These are phyloP conservation scores for Rhea pennata DNA, from an alignment of 2,113 vertebrate genomes.

Conservation along the genomic window DNA sequence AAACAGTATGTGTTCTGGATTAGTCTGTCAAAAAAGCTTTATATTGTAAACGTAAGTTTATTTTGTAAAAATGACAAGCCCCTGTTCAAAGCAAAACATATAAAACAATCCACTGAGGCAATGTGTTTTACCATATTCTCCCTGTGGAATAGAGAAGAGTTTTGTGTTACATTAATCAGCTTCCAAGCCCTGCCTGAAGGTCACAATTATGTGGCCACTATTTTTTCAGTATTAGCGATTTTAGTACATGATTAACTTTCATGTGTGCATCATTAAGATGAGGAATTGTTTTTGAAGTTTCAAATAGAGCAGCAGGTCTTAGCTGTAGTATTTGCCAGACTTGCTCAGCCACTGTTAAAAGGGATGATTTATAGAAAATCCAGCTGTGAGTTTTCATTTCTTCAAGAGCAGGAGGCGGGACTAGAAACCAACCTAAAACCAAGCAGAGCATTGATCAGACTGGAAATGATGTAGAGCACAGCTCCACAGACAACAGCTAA, in stretches of 20 bases:
- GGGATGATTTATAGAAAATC: slow-evolving; percentile 79
- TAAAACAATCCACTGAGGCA: background rate
- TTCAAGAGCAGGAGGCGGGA: slow-evolving; percentile 78
- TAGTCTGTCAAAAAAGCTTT: slow-evolving; percentile 13
- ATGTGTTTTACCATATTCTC: slow-evolving; percentile 7
- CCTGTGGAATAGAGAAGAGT: slow-evolving; percentile 22
- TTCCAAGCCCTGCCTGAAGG: slow-evolving; percentile 61
- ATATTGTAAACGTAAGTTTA: background rate
- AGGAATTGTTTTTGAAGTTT: slow-evolving; percentile 64
- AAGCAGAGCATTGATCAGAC: slow-evolving; percentile 78
- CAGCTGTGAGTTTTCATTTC: slow-evolving; percentile 82
- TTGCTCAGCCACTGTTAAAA: slow-evolving; percentile 69
- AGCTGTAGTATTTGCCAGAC: slow-evolving; percentile 67
- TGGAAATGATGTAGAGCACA: slow-evolving; percentile 77
- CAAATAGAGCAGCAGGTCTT: slow-evolving; percentile 65
- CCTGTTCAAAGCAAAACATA: slow-evolving; percentile 11
- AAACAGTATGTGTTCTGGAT: background rate
- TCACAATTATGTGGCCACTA: slow-evolving; percentile 67
- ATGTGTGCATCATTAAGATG: slow-evolving; percentile 52
- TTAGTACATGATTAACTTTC: slow-evolving; percentile 56
- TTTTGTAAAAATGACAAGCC: background rate
- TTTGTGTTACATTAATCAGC: slow-evolving; percentile 53
- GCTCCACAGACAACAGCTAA: slow-evolving; percentile 71
- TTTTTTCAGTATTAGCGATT: slow-evolving; percentile 68
- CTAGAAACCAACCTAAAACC: slow-evolving; percentile 76